Evolutionary conservation across 2,888 invertebrate species (phyloP).

Genomic region (Anarsia innoxiella): DNA sequence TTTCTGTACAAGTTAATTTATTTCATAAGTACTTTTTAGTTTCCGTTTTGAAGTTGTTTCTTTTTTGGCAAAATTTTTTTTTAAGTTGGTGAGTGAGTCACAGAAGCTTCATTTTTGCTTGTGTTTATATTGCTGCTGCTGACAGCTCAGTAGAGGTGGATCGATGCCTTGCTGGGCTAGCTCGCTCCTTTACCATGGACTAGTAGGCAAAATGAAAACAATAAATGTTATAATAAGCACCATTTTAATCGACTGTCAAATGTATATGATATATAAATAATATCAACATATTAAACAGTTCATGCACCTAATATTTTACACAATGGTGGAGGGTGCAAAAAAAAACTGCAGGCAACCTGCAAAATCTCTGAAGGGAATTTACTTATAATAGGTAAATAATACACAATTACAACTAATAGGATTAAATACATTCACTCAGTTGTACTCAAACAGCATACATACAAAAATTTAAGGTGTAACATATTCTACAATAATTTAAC

Average conservation of each 20-base stretch:
- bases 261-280: conserved; percentile 57
- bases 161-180: no score
- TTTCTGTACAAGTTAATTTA: no score
- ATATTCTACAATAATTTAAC: conserved; percentile 42
- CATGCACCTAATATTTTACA: conserved; percentile 47
- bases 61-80: no score
- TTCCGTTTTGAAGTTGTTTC: no score
- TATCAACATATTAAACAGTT: conserved; percentile 53
- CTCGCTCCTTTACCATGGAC: no score
- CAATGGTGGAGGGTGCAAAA: conserved; percentile 44
- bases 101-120: no score
- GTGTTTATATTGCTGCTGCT: no score
- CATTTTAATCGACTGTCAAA: conserved; percentile 68
- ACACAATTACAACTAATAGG: conserved; percentile 60
- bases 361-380: conserved; percentile 39
- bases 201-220: conserved; percentile 26
- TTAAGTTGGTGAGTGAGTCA: no score
- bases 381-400: conserved; percentile 45
- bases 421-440: conserved; percentile 67
- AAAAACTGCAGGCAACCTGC: conserved; percentile 45
- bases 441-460: conserved; percentile 50
- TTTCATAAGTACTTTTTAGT: no score
- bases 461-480: conserved; percentile 42
- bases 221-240: conserved; percentile 41
- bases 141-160: no score